phyloP scores from a whole-genome alignment of 2,888 invertebrate genomes.

The Xiphydria camelus region DNA sequence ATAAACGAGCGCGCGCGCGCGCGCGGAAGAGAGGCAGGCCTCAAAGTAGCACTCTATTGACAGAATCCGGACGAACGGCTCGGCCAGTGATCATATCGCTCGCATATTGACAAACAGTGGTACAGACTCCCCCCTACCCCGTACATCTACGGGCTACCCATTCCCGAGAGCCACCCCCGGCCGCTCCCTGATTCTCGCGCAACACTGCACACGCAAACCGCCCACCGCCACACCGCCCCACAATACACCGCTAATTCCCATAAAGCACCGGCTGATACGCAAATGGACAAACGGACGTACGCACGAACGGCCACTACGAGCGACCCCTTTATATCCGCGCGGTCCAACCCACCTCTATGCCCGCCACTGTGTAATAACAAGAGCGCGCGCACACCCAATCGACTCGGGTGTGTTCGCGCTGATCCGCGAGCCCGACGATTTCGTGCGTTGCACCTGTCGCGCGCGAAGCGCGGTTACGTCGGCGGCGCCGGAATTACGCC shows the following conservation, averaged over 20 bases:
- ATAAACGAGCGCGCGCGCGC: too few relatives aligned
- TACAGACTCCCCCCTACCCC: constrained; percentile 32
- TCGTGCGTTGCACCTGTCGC: too few relatives aligned
- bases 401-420: constrained; percentile 26
- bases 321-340: constrained; percentile 21
- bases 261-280: constrained; percentile 53
- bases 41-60: constrained; percentile 48
- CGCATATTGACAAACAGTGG: constrained; percentile 52
- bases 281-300: constrained; percentile 53
- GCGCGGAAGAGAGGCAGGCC: constrained; percentile 22
- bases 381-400: constrained; percentile 34
- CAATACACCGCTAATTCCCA: constrained; percentile 56
- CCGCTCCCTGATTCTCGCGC: constrained; percentile 38
- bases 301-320: constrained; percentile 34
- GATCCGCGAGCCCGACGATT: too few relatives aligned
- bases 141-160: too few relatives aligned
- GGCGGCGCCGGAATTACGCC: constrained; percentile 23
- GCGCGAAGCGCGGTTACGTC: too few relatives aligned
- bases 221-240: constrained; percentile 51
- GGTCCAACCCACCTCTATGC: not conserved
- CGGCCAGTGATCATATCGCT: constrained; percentile 50
- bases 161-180: constrained; percentile 4
- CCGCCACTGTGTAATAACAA: constrained; percentile 39
- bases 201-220: constrained; percentile 44
- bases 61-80: constrained; percentile 29